Evolutionary conservation across 1,140 invertebrate species (phyloP).

Genomic region (Nymphalis io): DNA sequence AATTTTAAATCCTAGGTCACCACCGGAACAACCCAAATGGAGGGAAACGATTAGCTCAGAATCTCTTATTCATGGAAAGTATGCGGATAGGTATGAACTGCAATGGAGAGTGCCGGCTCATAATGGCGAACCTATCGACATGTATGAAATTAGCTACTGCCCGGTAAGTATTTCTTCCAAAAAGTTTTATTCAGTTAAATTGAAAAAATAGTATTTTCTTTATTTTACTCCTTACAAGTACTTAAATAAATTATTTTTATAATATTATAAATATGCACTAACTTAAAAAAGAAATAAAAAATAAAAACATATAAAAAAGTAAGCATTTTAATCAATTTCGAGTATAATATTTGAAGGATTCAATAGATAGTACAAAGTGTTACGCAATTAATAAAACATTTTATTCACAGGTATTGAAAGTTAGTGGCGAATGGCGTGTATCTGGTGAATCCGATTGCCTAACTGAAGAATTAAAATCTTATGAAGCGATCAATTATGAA

Average conservation of each 20-base stretch:
- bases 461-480: slow-evolving; percentile 81
- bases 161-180: slow-evolving; percentile 82
- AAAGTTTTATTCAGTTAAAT: neutral
- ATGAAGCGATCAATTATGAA: slow-evolving; percentile 84
- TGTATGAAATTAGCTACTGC: slow-evolving; percentile 90
- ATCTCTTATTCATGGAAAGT: slow-evolving; percentile 79
- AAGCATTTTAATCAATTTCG: no score
- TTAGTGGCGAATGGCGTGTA: slow-evolving; percentile 83
- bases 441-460: slow-evolving; percentile 82
- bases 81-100: slow-evolving; percentile 88
- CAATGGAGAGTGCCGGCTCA: slow-evolving; percentile 91
- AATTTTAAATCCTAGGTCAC: slow-evolving; percentile 53
- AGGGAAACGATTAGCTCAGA: slow-evolving; percentile 67
- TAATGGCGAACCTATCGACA: slow-evolving; percentile 93
- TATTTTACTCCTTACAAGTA: neutral
- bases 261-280: no score
- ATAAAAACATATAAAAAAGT: no score
- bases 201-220: neutral
- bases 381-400: neutral
- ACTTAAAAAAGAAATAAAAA: no score
- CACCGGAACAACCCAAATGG: slow-evolving; percentile 76
- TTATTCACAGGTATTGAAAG: slow-evolving; percentile 79
- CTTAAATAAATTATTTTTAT: no score
- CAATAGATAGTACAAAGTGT: no score
- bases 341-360: no score